Evolutionary conservation across 2,113 vertebrate species (phyloP), one percentile per base, ranked within the genome.

Genomic region (Albula glossodonta): DNA sequence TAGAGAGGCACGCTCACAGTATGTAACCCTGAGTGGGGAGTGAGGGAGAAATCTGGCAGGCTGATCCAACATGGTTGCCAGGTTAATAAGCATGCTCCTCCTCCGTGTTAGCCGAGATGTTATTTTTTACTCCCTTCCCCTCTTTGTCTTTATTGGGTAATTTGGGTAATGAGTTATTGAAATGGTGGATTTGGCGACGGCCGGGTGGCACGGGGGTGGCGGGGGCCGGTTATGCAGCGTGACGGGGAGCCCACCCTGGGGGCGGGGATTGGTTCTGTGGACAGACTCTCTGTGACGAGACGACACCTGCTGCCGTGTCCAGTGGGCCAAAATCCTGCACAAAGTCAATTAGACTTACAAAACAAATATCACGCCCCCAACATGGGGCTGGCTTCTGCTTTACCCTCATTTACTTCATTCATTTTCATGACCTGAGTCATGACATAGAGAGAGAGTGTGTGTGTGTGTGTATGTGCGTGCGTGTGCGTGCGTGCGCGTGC

Each of bases 81-180:
- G 78, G 53, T 84, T 88, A 87, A 89, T 87, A 87, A 87, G 86
- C 78, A 19, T 78, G 25, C 49, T 41, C 41, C 82, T 51, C 83
- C 78, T 78, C 52, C 87, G 87, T 88, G 57, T 78, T 86, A 15
- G 0, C 79, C 51, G 0, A 2, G 11, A 83, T 82, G 66, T 81
- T 79, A 51, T 74, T 70, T 60, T 3, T 15, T 57, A 41, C 31
- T 41, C 31, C 31, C 31, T 41, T 41, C 31, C 31, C 31, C 31
- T 41, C 31, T 41, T 41, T 41, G 31, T 41, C 31, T 41, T 41
- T 41, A 41, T 41, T 41, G 31, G 31, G 31, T 74, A 50, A 19
- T 82, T 50, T 88, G 70, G 80, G 56, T 56, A 83, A 85, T 84
- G 78, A 91, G 86, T 89, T 82, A 83, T 80, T 87, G 83, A 84